Percentiles rank a stretch among this genome's conserved stretches.
phyloP scores from a whole-genome alignment of 2,797 vertebrate genomes.

The Pelobates cultripes region DNA sequence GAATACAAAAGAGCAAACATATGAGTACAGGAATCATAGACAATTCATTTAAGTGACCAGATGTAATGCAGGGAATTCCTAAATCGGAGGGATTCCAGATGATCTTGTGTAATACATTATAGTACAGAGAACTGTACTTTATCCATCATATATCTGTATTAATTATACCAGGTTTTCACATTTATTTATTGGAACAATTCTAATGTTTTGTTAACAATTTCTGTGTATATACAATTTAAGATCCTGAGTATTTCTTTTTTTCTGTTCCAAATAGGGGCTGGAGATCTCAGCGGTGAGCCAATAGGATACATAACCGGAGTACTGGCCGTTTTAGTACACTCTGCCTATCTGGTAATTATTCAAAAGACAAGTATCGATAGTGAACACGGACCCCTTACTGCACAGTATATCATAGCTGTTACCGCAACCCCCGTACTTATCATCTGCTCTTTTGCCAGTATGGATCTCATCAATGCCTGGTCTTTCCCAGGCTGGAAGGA shows the following conservation, averaged over 20 bases:
- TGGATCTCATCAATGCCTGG: constrained; percentile 91
- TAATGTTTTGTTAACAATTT: too few relatives aligned
- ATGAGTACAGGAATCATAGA: too few relatives aligned
- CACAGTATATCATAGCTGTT: constrained; percentile 92
- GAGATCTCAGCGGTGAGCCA: constrained; percentile 91
- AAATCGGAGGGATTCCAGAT: too few relatives aligned
- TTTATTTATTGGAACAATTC: too few relatives aligned
- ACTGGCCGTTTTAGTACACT: constrained; percentile 91
- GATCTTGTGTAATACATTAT: too few relatives aligned
- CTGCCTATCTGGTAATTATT: constrained; percentile 94
- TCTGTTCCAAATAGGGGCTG: constrained; percentile 79
- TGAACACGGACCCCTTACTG: constrained; percentile 89
- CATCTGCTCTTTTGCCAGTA: constrained; percentile 85
- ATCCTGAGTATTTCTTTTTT: constrained; percentile 27
- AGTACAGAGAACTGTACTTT: too few relatives aligned
- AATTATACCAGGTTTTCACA: too few relatives aligned
- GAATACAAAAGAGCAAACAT: too few relatives aligned
- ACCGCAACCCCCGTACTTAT: constrained; percentile 84
- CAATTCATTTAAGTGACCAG: too few relatives aligned
- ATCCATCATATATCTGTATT: too few relatives aligned
- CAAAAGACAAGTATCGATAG: constrained; percentile 91
- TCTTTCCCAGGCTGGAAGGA: constrained; percentile 89
- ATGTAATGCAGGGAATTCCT: too few relatives aligned
- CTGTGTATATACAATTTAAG: neutral
- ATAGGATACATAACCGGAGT: constrained; percentile 93